These are phyloP conservation scores for Dunckerocampus dactyliophorus DNA, from an alignment of 2,113 vertebrate genomes.

Conservation along the genomic window DNA sequence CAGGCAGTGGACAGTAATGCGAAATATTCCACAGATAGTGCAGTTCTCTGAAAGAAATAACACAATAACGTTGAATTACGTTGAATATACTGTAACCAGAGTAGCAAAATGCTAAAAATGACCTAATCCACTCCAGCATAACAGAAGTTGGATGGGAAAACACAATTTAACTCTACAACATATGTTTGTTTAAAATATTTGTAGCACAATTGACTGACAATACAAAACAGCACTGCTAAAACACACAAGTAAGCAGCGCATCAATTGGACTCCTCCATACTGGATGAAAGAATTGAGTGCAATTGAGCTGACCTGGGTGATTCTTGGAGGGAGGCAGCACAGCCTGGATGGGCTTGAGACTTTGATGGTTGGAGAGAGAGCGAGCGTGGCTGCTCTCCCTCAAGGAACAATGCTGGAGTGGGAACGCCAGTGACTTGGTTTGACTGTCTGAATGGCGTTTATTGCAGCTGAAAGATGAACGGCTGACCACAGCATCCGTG, in stretches of 20 bases:
- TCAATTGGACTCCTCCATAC: no score
- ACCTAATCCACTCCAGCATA: no score
- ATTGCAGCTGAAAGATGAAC: constrained; percentile 1
- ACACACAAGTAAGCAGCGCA: no score
- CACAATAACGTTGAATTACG: no score
- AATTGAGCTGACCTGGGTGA: constrained; percentile 45
- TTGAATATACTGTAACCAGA: neutral
- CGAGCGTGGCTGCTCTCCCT: constrained; percentile 19
- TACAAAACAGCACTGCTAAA: no score
- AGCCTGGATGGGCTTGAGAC: constrained; percentile 34
- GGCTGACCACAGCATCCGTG: constrained; percentile 39
- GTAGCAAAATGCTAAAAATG: neutral
- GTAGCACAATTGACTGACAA: no score
- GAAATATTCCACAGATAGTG: constrained; percentile 78
- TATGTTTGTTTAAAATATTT: no score
- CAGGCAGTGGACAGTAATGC: constrained; percentile 72
- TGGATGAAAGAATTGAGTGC: no score
- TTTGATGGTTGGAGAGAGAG: constrained; percentile 30
- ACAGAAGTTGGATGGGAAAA: no score
- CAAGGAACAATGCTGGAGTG: constrained; percentile 33
- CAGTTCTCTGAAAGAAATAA: constrained; percentile 64
- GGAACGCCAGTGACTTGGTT: constrained; percentile 51
- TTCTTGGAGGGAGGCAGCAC: constrained; percentile 39
- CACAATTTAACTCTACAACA: no score
- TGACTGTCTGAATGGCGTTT: constrained; percentile 18